Evolutionary conservation across 2,888 invertebrate genomes (phyloP).

Genomic region (Nymphalis polychloros): DNA sequence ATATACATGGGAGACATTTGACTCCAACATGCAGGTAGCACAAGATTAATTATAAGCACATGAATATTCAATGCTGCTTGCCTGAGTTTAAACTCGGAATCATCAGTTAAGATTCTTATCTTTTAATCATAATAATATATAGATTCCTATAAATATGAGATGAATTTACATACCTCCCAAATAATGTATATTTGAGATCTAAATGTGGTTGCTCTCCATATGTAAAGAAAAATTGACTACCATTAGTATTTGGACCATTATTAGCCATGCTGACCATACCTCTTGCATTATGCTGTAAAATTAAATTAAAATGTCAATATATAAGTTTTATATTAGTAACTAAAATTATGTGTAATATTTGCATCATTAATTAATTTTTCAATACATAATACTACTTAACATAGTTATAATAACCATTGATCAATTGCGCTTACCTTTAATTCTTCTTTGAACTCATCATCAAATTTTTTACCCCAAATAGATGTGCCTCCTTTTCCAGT

Average conservation of each 20-base stretch:
- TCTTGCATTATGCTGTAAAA: slow-evolving; percentile 87
- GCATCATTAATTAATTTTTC: too few relatives aligned
- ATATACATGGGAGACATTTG: too few relatives aligned
- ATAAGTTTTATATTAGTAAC: background rate
- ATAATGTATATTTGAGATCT: slow-evolving; percentile 97
- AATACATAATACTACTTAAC: too few relatives aligned
- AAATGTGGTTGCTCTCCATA: slow-evolving; percentile 97
- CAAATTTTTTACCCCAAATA: slow-evolving; percentile 98
- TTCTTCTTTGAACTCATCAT: slow-evolving; percentile 98
- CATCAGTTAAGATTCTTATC: too few relatives aligned
- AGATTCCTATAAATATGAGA: background rate
- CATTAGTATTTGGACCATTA: slow-evolving; percentile 98
- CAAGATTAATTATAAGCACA: too few relatives aligned
- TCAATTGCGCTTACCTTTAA: slow-evolving; percentile 82
- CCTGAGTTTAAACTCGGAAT: too few relatives aligned
- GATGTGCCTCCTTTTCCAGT: slow-evolving; percentile 98
- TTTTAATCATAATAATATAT: too few relatives aligned
- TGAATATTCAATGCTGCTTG: too few relatives aligned
- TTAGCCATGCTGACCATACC: slow-evolving; percentile 99
- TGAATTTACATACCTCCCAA: slow-evolving; percentile 89
- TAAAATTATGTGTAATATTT: slow-evolving; percentile 14
- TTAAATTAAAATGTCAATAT: background rate
- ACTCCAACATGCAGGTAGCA: too few relatives aligned
- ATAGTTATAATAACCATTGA: too few relatives aligned
- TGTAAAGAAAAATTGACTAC: slow-evolving; percentile 98